phyloP scores from a whole-genome alignment of 2,113 vertebrate genomes.

The Chionis minor region DNA sequence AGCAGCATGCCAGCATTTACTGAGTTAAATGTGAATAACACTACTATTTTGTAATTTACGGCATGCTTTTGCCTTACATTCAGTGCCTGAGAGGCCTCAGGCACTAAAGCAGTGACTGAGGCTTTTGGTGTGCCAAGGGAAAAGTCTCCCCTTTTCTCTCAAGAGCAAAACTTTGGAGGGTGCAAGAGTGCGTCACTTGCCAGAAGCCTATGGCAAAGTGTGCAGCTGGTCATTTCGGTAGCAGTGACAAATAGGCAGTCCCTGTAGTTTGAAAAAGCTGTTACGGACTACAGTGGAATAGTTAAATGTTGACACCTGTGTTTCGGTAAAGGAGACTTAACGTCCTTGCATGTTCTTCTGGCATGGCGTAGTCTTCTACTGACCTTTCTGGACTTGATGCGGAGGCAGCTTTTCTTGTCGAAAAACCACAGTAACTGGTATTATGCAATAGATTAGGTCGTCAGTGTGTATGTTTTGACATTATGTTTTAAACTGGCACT shows the following conservation, averaged over 20 bases:
- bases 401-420: neutral
- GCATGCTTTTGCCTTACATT: neutral
- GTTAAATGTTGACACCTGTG: neutral
- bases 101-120: neutral
- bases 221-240: neutral
- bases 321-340: neutral
- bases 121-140: neutral
- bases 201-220: too few relatives aligned
- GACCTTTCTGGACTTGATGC: neutral
- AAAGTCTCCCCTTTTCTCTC: neutral
- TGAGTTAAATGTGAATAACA: neutral
- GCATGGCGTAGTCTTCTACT: neutral
- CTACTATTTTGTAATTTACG: neutral
- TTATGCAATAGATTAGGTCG: fast-evolving
- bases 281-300: neutral
- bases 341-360: neutral
- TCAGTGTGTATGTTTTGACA: neutral
- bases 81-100: neutral
- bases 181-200: neutral
- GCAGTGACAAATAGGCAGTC: neutral
- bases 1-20: fast-evolving
- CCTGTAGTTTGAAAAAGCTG: neutral
- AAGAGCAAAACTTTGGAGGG: neutral
- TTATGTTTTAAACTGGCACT: neutral
- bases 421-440: neutral